A percentile compares a stretch with the other conserved stretches of the same genome.
phyloP scores from a whole-genome alignment of 2,797 vertebrate genomes.

The Poeciliopsis paucimaculata region DNA sequence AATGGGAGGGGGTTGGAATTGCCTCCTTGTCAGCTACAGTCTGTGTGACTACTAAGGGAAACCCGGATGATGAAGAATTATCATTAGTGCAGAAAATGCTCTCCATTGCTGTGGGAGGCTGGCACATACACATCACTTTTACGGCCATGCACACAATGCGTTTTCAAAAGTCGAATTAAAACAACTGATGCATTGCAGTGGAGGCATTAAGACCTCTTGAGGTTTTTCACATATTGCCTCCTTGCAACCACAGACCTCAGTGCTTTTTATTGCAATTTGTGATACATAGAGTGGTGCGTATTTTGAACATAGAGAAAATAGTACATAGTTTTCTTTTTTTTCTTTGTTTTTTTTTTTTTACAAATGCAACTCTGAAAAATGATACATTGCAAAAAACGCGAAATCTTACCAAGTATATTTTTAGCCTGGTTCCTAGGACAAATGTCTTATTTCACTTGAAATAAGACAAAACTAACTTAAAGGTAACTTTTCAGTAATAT shows the following conservation, averaged over 20 bases:
- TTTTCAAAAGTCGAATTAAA: constrained; percentile 40
- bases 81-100: constrained; percentile 58
- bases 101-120: constrained; percentile 33
- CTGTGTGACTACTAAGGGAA: constrained; percentile 56
- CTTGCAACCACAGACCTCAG: background rate
- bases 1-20: constrained; percentile 39
- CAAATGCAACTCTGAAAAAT: background rate
- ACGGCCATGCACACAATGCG: constrained; percentile 21
- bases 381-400: too few relatives aligned
- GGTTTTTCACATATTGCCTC: background rate
- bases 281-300: background rate
- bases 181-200: background rate
- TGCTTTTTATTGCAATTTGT: background rate
- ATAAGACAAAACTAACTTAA: too few relatives aligned
- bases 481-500: too few relatives aligned
- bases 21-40: constrained; percentile 41
- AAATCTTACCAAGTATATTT: background rate
- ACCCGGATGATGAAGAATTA: constrained; percentile 63
- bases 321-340: background rate
- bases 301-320: background rate
- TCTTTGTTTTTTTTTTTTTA: background rate
- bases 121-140: constrained; percentile 41
- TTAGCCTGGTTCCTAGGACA: background rate
- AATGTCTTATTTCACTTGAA: too few relatives aligned
- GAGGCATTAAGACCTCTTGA: background rate